Conservation (phyloP, 1,140 invertebrate genomes). For the Heliconius himera region DNA sequence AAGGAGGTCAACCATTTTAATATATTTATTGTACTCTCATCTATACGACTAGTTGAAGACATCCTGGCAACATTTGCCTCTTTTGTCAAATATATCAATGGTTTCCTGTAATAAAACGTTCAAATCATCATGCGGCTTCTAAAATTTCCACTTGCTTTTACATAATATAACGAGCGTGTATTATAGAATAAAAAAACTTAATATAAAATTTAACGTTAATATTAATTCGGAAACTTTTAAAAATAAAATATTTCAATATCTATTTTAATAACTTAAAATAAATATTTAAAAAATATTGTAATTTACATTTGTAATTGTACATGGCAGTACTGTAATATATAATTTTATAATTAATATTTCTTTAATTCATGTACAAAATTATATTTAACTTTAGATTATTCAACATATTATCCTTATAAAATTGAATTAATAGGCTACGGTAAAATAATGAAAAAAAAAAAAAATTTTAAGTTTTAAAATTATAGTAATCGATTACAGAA, state of each 20-base stretch:
- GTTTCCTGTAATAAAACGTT: conserved; percentile 11
- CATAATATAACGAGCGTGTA: no score
- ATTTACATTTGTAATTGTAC: no score
- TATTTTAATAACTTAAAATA: background rate
- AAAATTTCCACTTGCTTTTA: no score
- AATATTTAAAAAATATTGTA: background rate
- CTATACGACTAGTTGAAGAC: conserved; percentile 55
- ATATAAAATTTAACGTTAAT: background rate
- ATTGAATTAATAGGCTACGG: no score
- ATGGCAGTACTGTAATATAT: background rate
- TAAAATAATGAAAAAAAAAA: no score
- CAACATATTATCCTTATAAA: no score
- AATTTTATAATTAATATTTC: background rate
- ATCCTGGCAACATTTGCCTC: conserved; percentile 47
- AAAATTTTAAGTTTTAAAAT: no score
- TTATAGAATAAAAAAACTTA: no score
- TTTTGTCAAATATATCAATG: conserved; percentile 22
- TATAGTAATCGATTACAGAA: no score
- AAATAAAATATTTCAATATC: background rate
- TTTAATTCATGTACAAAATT: no score
- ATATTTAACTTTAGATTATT: no score
- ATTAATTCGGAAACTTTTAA: background rate
- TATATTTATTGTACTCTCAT: conserved; percentile 62
- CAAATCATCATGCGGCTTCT: background rate
- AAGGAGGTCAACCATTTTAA: conserved; percentile 55